Base-by-base conservation (phyloP, 2,888 invertebrate species). In the Bugulina stolonifera region DNA sequence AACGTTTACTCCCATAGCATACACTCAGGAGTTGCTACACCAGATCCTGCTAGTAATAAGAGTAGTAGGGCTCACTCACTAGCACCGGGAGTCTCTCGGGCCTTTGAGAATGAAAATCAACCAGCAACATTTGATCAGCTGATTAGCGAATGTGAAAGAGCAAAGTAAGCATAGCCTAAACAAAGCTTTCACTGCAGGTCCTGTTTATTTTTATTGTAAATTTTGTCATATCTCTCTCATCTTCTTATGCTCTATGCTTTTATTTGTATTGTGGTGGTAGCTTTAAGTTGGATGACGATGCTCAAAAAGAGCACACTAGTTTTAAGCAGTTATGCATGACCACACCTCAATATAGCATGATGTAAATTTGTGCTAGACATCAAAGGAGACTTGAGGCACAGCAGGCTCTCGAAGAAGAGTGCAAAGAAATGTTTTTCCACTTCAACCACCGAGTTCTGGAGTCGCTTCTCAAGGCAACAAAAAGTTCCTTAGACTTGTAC, bases 381-480 rank as follows among this genome's bases (percentile, higher is more conserved):
- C 22, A 52, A 55, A 69, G 57, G 23, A n/a, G 43, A 2, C 29
- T 43, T 29, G 70, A 70, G 25, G 52, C 54, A 25, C 73, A 73
- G 54, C 72, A 75, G 29, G 73, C 71, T 57, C 72, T 76, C 69
- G 73, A 77, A 90, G 89, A 88, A 71, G 91, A 92, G 80, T 91
- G 91, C 78, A 90, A 91, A 81, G 92, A 93, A 80, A 85, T 93
- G 70, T 93, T 91, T 81, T 89, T 90, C 0, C 90, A 89, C 81
- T 93, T 92, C 79, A 91, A 92, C 77, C 89, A 89, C 71, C 91
- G 90, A 83, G 88, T 91, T 75, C 85, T 91, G 43, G 90, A 91
- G 74, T 85, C 91, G 1, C 85, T 93, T 27, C 90, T 91, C 18
- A 91, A 90, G 78, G 89, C 90, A 72, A 91, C 92, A 0, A 89